These are phyloP conservation scores for Alloplasta piceator DNA, from an alignment of 2,888 invertebrate genomes.

Conservation along the genomic window DNA sequence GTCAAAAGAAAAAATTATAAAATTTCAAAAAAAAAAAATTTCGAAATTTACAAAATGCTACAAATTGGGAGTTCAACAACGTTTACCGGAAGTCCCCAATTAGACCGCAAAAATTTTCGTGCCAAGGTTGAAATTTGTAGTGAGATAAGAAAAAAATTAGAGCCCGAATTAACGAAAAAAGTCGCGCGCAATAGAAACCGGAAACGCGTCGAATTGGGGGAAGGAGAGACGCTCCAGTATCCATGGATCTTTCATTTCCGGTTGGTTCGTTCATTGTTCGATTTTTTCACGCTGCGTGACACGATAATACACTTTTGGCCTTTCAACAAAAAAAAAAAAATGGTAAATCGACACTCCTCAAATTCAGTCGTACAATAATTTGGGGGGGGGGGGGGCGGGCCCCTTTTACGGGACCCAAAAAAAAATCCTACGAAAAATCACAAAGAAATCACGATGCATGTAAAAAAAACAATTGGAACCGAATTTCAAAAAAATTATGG, in stretches of 20 bases:
- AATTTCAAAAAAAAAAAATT: too few species aligned
- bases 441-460: too few species aligned
- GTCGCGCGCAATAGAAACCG: conserved; percentile 43
- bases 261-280: conserved; percentile 45
- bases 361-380: neutral
- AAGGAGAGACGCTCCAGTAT: conserved; percentile 33
- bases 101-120: too few species aligned
- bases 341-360: conserved; percentile 5
- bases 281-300: conserved; percentile 6
- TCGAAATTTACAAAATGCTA: too few species aligned
- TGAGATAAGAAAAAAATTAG: conserved; percentile 25
- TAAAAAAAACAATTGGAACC: too few species aligned
- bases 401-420: too few species aligned
- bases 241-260: conserved; percentile 52
- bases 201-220: conserved; percentile 28
- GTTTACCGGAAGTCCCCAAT: too few species aligned
- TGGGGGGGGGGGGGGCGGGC: neutral
- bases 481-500: too few species aligned
- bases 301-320: conserved; percentile 2
- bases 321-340: conserved; percentile 12
- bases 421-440: too few species aligned
- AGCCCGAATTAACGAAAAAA: conserved; percentile 11
- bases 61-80: too few species aligned
- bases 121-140: conserved; percentile 1
- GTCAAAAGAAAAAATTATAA: too few species aligned